A percentile compares a stretch with the other conserved stretches of the same genome.
Conservation (phyloP, 2,888 invertebrate genomes). For the Arge pagana region DNA sequence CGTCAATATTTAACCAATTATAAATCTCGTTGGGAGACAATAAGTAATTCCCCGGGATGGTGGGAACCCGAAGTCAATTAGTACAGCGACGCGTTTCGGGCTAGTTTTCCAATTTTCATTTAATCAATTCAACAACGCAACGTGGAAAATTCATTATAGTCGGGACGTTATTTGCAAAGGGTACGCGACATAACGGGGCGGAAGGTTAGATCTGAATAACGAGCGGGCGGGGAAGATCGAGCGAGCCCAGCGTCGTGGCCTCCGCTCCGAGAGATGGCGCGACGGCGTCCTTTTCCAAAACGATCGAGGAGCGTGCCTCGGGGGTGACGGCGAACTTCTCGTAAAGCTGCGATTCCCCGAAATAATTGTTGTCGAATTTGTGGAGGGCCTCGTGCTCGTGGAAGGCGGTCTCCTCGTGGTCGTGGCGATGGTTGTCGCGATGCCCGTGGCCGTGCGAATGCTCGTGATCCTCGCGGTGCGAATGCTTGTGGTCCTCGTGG, state of each 20-base stretch:
- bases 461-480: slow-evolving; percentile 32
- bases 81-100: no score
- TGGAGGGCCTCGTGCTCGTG: slow-evolving; percentile 42
- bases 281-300: no score
- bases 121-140: no score
- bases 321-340: slow-evolving; percentile 47
- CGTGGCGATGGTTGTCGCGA: slow-evolving; percentile 32
- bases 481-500: slow-evolving; percentile 40
- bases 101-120: no score
- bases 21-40: no score
- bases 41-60: no score
- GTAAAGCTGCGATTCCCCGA: slow-evolving; percentile 37
- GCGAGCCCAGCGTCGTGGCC: slow-evolving; percentile 14
- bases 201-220: slow-evolving; percentile 1
- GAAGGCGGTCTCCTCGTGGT: slow-evolving; percentile 37
- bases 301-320: slow-evolving; percentile 31
- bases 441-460: slow-evolving; percentile 28
- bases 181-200: neutral
- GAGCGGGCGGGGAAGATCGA: neutral
- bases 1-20: no score
- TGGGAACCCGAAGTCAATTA: no score
- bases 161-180: neutral
- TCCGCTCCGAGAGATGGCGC: slow-evolving; percentile 29
- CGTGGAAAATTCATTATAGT: slow-evolving; percentile 2
- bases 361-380: slow-evolving; percentile 38